phyloP scores from a whole-genome alignment of 1,140 invertebrate genomes.

The Uloborus diversus region DNA sequence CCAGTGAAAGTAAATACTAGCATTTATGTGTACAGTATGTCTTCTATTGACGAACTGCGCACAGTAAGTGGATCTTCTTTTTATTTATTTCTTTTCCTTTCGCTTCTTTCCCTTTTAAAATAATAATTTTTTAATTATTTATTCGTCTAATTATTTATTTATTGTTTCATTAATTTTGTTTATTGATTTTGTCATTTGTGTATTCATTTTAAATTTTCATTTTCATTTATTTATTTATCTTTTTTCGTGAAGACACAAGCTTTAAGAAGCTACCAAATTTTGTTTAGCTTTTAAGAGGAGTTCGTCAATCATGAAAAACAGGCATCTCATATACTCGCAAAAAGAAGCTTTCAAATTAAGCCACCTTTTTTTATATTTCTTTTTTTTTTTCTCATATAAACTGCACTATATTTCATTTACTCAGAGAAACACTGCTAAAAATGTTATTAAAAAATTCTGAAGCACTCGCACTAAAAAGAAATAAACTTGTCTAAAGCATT shows the following conservation, averaged over 20 bases:
- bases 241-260: not conserved
- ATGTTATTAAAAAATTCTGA: too few species aligned
- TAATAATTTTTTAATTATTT: not conserved
- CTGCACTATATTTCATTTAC: too few species aligned
- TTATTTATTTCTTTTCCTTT: not conserved
- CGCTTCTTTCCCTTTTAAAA: not conserved
- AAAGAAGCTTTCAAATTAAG: too few species aligned
- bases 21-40: slow-evolving; percentile 39
- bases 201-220: not conserved
- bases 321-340: too few species aligned
- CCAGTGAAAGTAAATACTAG: slow-evolving; percentile 24
- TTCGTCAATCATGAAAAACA: too few species aligned
- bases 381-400: too few species aligned
- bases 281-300: too few species aligned
- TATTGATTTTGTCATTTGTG: not conserved
- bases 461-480: too few species aligned
- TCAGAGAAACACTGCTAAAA: too few species aligned
- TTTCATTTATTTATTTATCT: not conserved
- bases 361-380: too few species aligned
- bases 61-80: slow-evolving; percentile 9
- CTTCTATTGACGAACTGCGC: slow-evolving; percentile 32
- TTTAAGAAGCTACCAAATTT: too few species aligned
- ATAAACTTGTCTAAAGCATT: too few species aligned
- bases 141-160: not conserved
- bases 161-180: not conserved